These are phyloP conservation scores for Pseudorhombus dupliciocellatus DNA, from an alignment of 2,113 vertebrate genomes.

Conservation along the genomic window DNA sequence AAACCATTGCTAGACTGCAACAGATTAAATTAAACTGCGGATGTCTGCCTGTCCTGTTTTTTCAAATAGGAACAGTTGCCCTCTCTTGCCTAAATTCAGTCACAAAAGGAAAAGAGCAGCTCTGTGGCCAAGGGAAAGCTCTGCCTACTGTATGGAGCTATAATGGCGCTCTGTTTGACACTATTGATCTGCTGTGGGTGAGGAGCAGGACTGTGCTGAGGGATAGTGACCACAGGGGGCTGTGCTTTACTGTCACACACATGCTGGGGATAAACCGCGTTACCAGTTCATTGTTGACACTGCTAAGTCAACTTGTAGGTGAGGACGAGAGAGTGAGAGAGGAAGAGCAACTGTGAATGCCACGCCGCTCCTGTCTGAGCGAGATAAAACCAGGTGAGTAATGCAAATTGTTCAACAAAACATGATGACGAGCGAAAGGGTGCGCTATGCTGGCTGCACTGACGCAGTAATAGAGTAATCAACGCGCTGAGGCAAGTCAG, in stretches of 20 bases:
- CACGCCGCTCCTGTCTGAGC: background rate
- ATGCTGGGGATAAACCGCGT: slow-evolving; percentile 11
- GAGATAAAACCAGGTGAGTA: slow-evolving; percentile 9
- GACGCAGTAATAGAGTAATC: slow-evolving; percentile 13
- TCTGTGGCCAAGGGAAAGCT: background rate
- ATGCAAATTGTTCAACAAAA: slow-evolving; percentile 21
- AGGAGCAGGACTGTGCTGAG: slow-evolving; percentile 3
- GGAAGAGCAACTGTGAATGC: slow-evolving; percentile 8
- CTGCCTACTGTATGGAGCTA: background rate
- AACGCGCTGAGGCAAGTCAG: slow-evolving; percentile 26
- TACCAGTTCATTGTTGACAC: slow-evolving; percentile 15
- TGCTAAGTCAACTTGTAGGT: slow-evolving; percentile 18
- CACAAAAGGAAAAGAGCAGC: slow-evolving; percentile 4
- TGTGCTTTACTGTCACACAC: slow-evolving; percentile 23
- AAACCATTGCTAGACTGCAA: too few species aligned
- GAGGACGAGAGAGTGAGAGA: slow-evolving; percentile 4
- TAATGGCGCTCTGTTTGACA: slow-evolving; percentile 41
- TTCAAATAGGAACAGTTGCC: too few species aligned
- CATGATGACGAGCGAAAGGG: background rate
- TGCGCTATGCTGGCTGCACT: background rate
- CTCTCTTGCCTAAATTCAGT: background rate
- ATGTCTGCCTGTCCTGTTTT: too few species aligned
- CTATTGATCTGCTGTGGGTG: slow-evolving; percentile 51
- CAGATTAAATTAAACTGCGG: too few species aligned
- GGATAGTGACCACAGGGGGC: slow-evolving; percentile 25